A percentile compares a stretch with the other conserved stretches of the same genome.
These are phyloP conservation scores for Drosophila mauritiana DNA, from an alignment of 1,140 invertebrate genomes.

Conservation along the genomic window DNA sequence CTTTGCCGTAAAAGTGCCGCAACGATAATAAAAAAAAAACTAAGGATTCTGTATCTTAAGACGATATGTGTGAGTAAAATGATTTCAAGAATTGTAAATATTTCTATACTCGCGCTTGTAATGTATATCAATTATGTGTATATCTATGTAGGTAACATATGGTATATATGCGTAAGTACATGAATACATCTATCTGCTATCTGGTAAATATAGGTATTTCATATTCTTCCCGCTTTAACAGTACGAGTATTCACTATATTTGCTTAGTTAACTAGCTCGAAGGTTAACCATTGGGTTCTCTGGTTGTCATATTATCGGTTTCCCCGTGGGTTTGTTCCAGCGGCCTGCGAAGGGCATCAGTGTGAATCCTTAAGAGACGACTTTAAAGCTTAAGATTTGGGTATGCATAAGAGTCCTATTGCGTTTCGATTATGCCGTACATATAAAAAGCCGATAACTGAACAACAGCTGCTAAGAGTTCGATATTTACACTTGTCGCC, in stretches of 20 bases:
- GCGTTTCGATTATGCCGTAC: constrained; percentile 57
- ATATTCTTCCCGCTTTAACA: constrained; percentile 30
- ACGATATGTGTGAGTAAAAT: constrained; percentile 75
- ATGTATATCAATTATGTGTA: constrained; percentile 42
- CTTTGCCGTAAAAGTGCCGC: constrained; percentile 28
- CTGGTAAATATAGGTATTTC: constrained; percentile 34
- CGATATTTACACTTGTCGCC: constrained; percentile 41
- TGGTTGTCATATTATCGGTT: constrained; percentile 28
- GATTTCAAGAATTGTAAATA: constrained; percentile 50
- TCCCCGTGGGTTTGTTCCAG: constrained; percentile 57
- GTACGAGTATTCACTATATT: constrained; percentile 21
- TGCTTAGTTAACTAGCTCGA: constrained; percentile 48
- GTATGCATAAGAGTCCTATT: constrained; percentile 55
- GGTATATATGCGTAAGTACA: constrained; percentile 49
- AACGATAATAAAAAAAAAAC: constrained; percentile 31
- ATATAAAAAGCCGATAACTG: constrained; percentile 79
- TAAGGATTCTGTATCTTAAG: constrained; percentile 24
- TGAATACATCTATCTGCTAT: constrained; percentile 39
- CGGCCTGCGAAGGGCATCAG: constrained; percentile 79
- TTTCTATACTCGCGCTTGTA: constrained; percentile 34
- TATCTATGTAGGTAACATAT: constrained; percentile 53
- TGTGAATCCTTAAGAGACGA: constrained; percentile 43
- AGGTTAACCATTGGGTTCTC: constrained; percentile 18
- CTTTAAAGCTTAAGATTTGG: constrained; percentile 70
- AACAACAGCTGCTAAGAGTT: constrained; percentile 70